phyloP scores from a whole-genome alignment of 2,113 vertebrate species.

The Uria aalge region DNA sequence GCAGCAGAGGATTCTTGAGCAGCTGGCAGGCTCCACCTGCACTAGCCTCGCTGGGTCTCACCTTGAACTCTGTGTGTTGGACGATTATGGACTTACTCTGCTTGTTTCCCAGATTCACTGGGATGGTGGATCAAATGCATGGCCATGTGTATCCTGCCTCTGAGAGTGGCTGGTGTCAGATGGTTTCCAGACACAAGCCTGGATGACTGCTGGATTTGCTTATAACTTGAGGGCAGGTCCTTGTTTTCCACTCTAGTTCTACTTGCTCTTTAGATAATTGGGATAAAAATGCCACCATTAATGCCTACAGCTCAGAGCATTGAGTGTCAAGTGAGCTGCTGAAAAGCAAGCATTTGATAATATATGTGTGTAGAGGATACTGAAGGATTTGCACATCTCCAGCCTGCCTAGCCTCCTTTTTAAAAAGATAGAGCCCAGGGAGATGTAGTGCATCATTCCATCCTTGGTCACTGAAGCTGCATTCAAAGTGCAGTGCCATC shows the following conservation, averaged over 20 bases:
- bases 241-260: background rate
- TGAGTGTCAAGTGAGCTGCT: background rate
- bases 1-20: background rate
- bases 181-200: background rate
- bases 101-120: background rate
- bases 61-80: background rate
- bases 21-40: background rate
- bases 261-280: background rate
- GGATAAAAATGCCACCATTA: background rate
- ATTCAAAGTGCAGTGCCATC: background rate
- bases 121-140: background rate
- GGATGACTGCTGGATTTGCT: background rate
- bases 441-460: background rate
- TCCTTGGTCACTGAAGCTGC: rapidly evolving
- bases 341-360: background rate
- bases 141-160: background rate
- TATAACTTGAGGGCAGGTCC: background rate
- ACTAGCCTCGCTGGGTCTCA: background rate
- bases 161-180: background rate
- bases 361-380: background rate
- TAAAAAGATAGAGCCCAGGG: background rate
- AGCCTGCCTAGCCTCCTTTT: no score
- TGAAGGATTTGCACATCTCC: background rate
- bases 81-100: background rate
- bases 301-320: background rate